Evolutionary conservation across 1,140 invertebrate genomes (phyloP).

Genomic region (Drosophila pectinifera): DNA sequence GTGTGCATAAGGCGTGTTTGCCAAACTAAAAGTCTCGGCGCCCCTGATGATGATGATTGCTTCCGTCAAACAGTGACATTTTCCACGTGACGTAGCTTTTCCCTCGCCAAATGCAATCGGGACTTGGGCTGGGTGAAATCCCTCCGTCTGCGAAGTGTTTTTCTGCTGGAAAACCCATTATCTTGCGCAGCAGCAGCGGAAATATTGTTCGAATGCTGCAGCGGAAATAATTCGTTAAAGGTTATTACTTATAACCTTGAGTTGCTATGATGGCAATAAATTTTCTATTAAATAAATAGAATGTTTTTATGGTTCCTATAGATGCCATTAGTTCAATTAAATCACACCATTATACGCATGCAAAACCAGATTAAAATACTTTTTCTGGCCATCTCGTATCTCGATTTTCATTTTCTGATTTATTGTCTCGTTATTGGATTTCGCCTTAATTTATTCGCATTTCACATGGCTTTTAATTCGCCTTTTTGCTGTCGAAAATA

Average conservation of each 20-base stretch:
- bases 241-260: slow-evolving; percentile 17
- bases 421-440: slow-evolving; percentile 47
- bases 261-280: neutral
- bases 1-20: slow-evolving; percentile 31
- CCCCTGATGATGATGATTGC: slow-evolving; percentile 51
- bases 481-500: slow-evolving; percentile 44
- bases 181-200: slow-evolving; percentile 8
- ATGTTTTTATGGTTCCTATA: neutral
- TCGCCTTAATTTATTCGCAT: slow-evolving; percentile 26
- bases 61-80: slow-evolving; percentile 55
- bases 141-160: slow-evolving; percentile 15
- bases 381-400: neutral
- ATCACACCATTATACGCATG: slow-evolving; percentile 6
- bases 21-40: slow-evolving; percentile 36
- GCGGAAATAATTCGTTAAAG: slow-evolving; percentile 19
- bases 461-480: slow-evolving; percentile 44
- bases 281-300: slow-evolving; percentile 18
- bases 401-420: slow-evolving; percentile 38
- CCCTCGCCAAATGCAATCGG: slow-evolving; percentile 18
- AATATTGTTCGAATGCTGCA: slow-evolving; percentile 4
- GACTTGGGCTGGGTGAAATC: slow-evolving; percentile 29
- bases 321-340: slow-evolving; percentile 6
- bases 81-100: slow-evolving; percentile 41
- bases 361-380: slow-evolving; percentile 30
- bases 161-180: slow-evolving; percentile 16